Base-by-base conservation (phyloP, 2,888 invertebrate genomes). In the Eilema depressum region DNA sequence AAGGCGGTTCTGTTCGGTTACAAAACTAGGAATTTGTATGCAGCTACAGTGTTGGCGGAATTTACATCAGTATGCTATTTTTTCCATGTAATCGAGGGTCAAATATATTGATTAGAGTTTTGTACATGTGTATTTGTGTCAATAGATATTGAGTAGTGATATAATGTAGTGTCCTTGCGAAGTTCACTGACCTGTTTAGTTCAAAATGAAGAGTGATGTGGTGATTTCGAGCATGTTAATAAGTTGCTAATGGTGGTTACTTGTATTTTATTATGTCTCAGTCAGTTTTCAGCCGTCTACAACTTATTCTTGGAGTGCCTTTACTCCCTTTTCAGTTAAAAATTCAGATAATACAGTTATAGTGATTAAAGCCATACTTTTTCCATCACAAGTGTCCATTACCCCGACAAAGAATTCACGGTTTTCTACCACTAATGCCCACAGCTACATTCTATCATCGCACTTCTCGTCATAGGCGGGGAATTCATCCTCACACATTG, bases 11-110 rank as follows among this genome's bases (percentile, higher is more conserved):
- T 53, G 53, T 53, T 53, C n/a, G 33, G 61, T 23, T 62, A 53
- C 56, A 56, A 53, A 63, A 68, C 56, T 56, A 63, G 37, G 28
- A 56, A 68, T 68, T 68, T 63, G n/a, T 37, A 68, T 63, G 68
- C 63, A 59, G 17, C 56, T 14, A 37, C 2, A 26, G 14, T 63
- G 26, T 63, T 57, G 20, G 56, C 11, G 12, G 53, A 56, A 56
- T 7, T 12, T 25, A 68, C 61, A 47, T 62, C 17, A 20, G 60
- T 59, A 66, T 62, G 30, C 23, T 30, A 33, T 47, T 61, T 23
- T 67, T 30, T 53, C 30, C 47, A 30, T 62, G 30, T 61, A 53
- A 61, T 62, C 7, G 53, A 67, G 53, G 12, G 30, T 61, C 23
- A 62, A 53, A 17, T 53, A 61, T 61, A 53, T 67, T 61, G 7